Evolutionary conservation across 2,113 vertebrate species (phyloP).

Genomic region (Pholis gunnellus): DNA sequence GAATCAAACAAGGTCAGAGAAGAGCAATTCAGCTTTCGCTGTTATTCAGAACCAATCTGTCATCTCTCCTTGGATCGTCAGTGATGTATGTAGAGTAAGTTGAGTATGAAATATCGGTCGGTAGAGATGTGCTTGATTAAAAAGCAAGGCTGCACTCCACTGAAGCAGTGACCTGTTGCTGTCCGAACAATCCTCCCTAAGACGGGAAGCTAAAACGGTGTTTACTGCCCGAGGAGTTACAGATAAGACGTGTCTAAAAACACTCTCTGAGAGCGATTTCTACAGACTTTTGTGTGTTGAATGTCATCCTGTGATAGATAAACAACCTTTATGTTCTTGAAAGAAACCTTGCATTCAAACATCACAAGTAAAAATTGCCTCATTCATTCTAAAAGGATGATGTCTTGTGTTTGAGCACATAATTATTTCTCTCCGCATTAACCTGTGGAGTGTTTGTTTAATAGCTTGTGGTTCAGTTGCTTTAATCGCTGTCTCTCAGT

Average conservation of each 20-base stretch:
- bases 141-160: slow-evolving; percentile 43
- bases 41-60: slow-evolving; percentile 51
- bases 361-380: not conserved
- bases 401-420: slow-evolving; percentile 11
- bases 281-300: not conserved
- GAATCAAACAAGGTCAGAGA: slow-evolving; percentile 37
- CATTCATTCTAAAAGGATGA: slow-evolving; percentile 14
- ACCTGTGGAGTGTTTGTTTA: slow-evolving; percentile 39
- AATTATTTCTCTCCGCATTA: slow-evolving; percentile 36
- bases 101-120: slow-evolving; percentile 67
- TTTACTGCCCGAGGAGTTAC: slow-evolving; percentile 21
- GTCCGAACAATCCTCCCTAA: slow-evolving; percentile 12
- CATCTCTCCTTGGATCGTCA: slow-evolving; percentile 52
- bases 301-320: slow-evolving; percentile 3
- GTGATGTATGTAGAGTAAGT: slow-evolving; percentile 55
- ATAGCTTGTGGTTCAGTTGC: slow-evolving; percentile 31
- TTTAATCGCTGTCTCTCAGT: slow-evolving; percentile 48
- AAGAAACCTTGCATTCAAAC: not conserved
- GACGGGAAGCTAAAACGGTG: slow-evolving; percentile 9
- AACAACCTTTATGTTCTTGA: not conserved
- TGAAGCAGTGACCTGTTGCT: slow-evolving; percentile 42
- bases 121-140: slow-evolving; percentile 59
- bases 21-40: slow-evolving; percentile 38
- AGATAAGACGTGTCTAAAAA: slow-evolving; percentile 5
- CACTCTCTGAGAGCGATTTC: slow-evolving; percentile 8